Base-by-base conservation (phyloP, 2,797 vertebrate genomes). In the Hephaestus fuliginosus region DNA sequence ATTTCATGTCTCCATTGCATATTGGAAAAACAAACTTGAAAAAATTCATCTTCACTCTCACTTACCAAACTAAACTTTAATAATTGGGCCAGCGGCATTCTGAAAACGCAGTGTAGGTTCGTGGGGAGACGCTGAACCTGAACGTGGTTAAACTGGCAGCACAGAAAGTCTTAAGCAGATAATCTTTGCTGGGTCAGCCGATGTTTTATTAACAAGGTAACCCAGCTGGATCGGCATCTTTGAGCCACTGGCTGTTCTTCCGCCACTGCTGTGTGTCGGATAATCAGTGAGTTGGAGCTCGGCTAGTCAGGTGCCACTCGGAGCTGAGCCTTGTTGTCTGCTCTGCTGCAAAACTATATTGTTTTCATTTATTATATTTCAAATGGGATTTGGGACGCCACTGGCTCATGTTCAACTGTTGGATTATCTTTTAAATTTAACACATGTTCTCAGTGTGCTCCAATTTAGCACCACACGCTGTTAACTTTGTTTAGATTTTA, bases 181-280 rank as follows among this genome's bases (percentile, higher is more conserved):
- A 25, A 82, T 76, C 39, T 57, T 63, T 71, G 56, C 78, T 80
- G 67, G 68, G 55, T 88, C 72, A 81, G 85, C 68, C 17, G 2
- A 70, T 82, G 70, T 79, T 81, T 81, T 81, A 88, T 85, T 87
- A 74, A 76, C 74, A 78, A 76, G 57, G 73, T 79, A 81, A 74
- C 81, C 41, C 71, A 79, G 76, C 65, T 79, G 80, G 69, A 80
- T 73, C 36, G 49, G 51, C 83, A 85, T 75, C 60, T 88, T 78
- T 64, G 49, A 68, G 74, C 71, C 70, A 68, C 55, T 57, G 75
- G 74, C 66, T 79, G 58, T 66, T 81, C 70, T 74, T 71, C 53
- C 36, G 61, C 20, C 51, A 57, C 56, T 4, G 8, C 74, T 74
- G 65, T 84, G 70, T 75, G 70, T 75, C 13, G 48, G 76, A 83